Evolutionary conservation across 1,140 invertebrate genomes (phyloP).

Genomic region (Leptinotarsa defecta): DNA sequence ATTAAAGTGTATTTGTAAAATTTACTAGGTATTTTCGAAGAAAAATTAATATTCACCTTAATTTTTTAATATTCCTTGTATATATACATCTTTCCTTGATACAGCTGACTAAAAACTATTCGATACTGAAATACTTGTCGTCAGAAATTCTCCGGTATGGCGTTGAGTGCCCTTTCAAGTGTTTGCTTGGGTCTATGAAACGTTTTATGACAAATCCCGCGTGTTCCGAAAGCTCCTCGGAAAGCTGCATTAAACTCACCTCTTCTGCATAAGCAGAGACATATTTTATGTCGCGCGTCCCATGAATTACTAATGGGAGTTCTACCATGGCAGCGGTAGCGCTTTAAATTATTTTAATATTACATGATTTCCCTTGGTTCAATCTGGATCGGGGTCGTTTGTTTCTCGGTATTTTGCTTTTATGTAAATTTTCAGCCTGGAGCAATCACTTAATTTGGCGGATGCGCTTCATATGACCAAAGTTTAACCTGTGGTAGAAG

Average conservation of each 20-base stretch:
- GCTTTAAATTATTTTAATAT: conserved; percentile 50
- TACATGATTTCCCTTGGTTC: conserved; percentile 46
- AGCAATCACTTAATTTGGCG: conserved; percentile 41
- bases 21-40: too few relatives aligned
- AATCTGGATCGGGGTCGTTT: conserved; percentile 44
- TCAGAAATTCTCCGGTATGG: background rate
- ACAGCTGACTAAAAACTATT: too few relatives aligned
- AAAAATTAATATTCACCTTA: too few relatives aligned
- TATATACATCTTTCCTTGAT: too few relatives aligned
- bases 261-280: conserved; percentile 46
- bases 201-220: conserved; percentile 46
- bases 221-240: conserved; percentile 31
- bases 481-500: too few relatives aligned
- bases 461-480: background rate
- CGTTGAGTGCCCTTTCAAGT: background rate
- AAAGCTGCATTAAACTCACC: conserved; percentile 33
- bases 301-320: conserved; percentile 47
- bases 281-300: conserved; percentile 48
- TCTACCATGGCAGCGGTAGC: conserved; percentile 30
- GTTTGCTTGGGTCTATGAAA: conserved; percentile 10
- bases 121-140: background rate
- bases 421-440: conserved; percentile 37
- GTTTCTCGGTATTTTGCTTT: conserved; percentile 41
- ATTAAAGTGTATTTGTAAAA: too few relatives aligned
- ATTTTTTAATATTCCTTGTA: too few relatives aligned